Base-by-base conservation (phyloP, 2,797 vertebrate species). In the Sebastes kiyomatsui region DNA sequence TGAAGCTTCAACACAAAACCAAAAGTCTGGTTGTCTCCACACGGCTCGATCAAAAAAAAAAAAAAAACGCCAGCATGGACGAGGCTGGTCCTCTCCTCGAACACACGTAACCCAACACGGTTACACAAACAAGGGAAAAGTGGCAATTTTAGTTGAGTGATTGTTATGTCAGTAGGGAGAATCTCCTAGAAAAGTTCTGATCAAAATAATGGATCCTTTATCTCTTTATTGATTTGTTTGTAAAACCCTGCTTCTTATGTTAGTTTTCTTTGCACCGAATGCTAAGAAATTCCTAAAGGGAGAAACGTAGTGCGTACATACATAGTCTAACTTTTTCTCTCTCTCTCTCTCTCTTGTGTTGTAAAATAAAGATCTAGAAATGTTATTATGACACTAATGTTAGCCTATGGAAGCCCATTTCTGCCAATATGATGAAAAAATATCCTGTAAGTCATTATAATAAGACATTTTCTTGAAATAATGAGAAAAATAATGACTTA, bases 71-170 rank as follows among this genome's bases (percentile, higher is more conserved):
- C 87, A 79, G 79, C 79, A 32, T 2, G 58, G 79, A 56, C 70
- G 91, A 90, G 93, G 93, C 93, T 85, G 94, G 91, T 83, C 88
- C 89, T 93, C 89, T 67, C 74, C 88, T 65, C 62, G 23, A 66
- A 87, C 82, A 82, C 69, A 1, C n/a, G 77, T 65, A 55, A 79
- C 88, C 35, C 46, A 7, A 28, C 67, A 18, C 72, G 7, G 78
- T 88, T 83, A 86, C 83, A 27, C 55, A 84, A 93, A 86, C 83
- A 92, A 94, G 93, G 94, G 94, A 92, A 94, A 92, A 93, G 94
- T 94, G 93, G 94, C 94, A 95, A 95, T 95, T 91, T 72, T 87
- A 87, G 67, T 76, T 60, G 72, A 79, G 83, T 80, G 77, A 73
- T 82, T 56, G 75, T 90, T 78, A 28, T 87, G 80, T 90, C 74